Percentiles rank a stretch among this genome's conserved stretches.
Evolutionary conservation across 2,888 invertebrate species (phyloP).

Genomic region (Troides aeacus): DNA sequence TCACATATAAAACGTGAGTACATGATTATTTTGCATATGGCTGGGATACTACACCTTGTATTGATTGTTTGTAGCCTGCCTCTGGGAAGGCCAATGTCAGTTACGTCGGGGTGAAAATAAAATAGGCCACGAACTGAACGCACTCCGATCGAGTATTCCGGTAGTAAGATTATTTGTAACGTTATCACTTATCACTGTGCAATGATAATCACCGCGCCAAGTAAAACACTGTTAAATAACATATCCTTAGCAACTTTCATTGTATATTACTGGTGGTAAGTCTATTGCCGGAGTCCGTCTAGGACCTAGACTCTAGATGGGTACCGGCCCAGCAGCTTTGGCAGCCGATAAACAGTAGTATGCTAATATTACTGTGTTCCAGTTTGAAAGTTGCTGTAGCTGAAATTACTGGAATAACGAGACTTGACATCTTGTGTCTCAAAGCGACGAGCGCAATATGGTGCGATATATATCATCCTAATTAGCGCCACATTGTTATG

Average conservation of each 20-base stretch:
- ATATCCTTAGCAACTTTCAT: not conserved
- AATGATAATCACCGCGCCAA: not conserved
- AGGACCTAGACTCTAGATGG: no score
- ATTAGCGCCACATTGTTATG: no score
- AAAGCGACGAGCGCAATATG: no score
- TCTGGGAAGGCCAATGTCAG: conserved; percentile 73
- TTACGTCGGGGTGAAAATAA: conserved; percentile 40
- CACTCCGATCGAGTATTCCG: conserved; percentile 4
- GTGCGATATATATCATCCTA: no score
- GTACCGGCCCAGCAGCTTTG: no score
- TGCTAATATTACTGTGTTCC: no score
- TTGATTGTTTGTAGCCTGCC: conserved; percentile 54
- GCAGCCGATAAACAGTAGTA: no score
- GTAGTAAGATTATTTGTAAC: not conserved
- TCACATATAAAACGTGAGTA: conserved; percentile 55
- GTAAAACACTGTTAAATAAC: not conserved
- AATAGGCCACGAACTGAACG: conserved; percentile 24
- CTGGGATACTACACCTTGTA: conserved; percentile 49
- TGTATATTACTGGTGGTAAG: not conserved
- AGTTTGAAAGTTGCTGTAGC: no score
- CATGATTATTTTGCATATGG: conserved; percentile 40
- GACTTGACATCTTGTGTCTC: no score
- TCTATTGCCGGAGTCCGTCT: no score
- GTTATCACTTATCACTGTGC: not conserved
- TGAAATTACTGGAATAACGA: no score